Conservation (phyloP, 1,140 invertebrate genomes). For the Alviniconcha marisindica region DNA sequence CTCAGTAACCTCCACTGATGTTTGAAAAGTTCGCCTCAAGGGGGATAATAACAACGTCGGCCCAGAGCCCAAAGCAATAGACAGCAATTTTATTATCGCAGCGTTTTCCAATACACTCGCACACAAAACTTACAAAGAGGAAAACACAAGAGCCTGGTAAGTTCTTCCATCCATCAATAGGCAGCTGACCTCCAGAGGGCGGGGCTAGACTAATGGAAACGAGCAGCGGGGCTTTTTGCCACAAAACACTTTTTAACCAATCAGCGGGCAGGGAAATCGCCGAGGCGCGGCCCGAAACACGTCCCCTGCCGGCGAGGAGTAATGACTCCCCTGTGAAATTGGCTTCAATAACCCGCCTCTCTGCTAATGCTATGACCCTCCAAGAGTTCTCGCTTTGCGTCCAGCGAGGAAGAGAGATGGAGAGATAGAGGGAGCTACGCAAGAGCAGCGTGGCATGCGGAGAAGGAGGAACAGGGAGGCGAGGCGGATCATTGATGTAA, state of each 20-base stretch:
- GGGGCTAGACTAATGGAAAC: slow-evolving; percentile 25
- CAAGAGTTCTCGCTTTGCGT: not conserved
- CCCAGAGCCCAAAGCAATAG: slow-evolving; percentile 1
- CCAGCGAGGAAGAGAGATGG: not conserved
- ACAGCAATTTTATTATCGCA: slow-evolving; percentile 19
- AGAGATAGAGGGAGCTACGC: not conserved
- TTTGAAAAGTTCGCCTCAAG: not conserved
- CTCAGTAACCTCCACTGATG: no score
- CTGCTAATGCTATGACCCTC: slow-evolving; percentile 26
- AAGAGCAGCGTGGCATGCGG: not conserved
- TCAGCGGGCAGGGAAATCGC: slow-evolving; percentile 33
- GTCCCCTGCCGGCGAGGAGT: slow-evolving; percentile 5
- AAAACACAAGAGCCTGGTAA: not conserved
- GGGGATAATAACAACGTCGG: not conserved
- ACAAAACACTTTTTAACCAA: slow-evolving; percentile 42
- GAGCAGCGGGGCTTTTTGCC: slow-evolving; percentile 28
- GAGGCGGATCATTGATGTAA: slow-evolving; percentile 1
- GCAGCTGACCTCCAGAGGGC: slow-evolving; percentile 11
- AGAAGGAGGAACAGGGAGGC: not conserved
- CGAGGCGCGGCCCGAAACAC: slow-evolving; percentile 38
- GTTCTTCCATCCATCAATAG: slow-evolving; percentile 18
- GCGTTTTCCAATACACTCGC: not conserved
- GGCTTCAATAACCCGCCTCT: slow-evolving; percentile 16
- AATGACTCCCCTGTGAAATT: slow-evolving; percentile 29
- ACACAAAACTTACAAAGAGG: no score